Evolutionary conservation across 2,797 vertebrate species (phyloP).

Genomic region (Astyanax mexicanus): DNA sequence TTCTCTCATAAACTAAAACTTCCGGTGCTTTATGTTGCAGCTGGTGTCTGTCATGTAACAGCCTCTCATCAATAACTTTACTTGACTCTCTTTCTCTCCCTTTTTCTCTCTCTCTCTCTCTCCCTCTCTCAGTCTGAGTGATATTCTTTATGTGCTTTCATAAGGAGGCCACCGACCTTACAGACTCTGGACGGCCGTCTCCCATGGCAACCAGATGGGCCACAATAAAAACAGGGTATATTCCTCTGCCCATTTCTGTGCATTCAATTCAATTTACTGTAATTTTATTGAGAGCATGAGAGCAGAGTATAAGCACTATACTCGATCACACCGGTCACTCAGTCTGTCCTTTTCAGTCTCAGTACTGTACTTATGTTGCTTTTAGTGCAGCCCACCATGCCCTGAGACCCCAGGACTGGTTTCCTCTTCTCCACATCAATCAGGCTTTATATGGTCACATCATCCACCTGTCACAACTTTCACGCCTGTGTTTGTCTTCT

Average conservation of each 20-base stretch:
- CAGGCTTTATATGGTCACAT: too few relatives aligned
- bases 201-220: conserved; percentile 20
- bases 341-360: too few relatives aligned
- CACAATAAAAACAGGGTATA: neutral
- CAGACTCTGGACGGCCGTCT: conserved; percentile 23
- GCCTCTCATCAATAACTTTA: neutral
- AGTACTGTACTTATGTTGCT: too few relatives aligned
- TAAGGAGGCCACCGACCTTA: neutral
- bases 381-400: too few relatives aligned
- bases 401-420: neutral
- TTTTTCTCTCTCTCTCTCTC: neutral
- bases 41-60: neutral
- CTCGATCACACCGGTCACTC: neutral
- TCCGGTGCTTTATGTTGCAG: neutral
- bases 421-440: too few relatives aligned
- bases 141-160: neutral
- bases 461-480: too few relatives aligned
- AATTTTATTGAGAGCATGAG: neutral
- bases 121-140: neutral
- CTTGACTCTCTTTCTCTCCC: neutral
- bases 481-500: too few relatives aligned
- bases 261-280: neutral
- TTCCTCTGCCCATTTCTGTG: neutral
- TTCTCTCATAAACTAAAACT: too few relatives aligned
- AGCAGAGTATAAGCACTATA: neutral